Evolutionary conservation across 1,140 invertebrate species (phyloP).

Genomic region (Aricia agestis): DNA sequence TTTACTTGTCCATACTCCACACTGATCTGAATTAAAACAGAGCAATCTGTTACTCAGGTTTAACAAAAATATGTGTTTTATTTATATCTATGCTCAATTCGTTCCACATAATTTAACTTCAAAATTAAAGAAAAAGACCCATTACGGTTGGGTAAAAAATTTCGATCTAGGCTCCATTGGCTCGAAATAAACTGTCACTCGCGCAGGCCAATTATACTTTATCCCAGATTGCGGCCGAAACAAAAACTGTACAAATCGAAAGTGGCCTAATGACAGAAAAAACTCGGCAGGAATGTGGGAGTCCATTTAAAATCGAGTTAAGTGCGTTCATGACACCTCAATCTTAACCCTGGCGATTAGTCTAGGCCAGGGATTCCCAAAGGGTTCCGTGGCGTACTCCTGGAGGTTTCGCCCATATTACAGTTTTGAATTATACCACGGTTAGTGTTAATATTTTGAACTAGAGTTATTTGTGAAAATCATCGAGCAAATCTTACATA

Average conservation of each 20-base stretch:
- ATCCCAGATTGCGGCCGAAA: neutral
- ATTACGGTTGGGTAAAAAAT: conserved; percentile 10
- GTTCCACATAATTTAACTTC: neutral
- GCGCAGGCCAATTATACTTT: neutral
- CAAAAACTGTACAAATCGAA: conserved; percentile 13
- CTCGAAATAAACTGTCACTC: conserved; percentile 10
- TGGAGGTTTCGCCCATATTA: too few species aligned
- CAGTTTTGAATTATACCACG: too few species aligned
- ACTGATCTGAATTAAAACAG: too few species aligned
- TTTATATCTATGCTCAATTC: neutral
- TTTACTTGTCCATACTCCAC: too few species aligned
- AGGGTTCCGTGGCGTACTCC: too few species aligned
- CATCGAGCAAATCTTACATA: too few species aligned
- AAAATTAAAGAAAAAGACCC: neutral
- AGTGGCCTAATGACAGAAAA: conserved; percentile 9
- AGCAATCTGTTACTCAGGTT: too few species aligned
- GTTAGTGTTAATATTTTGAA: too few species aligned
- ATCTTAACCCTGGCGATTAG: neutral
- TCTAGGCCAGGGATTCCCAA: neutral
- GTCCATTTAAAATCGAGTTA: conserved; percentile 13
- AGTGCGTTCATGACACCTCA: neutral
- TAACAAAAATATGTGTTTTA: too few species aligned
- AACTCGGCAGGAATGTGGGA: conserved; percentile 11
- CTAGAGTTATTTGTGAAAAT: too few species aligned
- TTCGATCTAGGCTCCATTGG: conserved; percentile 1